A percentile compares a stretch with the other conserved stretches of the same genome.
phyloP scores from a whole-genome alignment of 2,888 invertebrate genomes.

The Eumacrocentrus americanus region DNA sequence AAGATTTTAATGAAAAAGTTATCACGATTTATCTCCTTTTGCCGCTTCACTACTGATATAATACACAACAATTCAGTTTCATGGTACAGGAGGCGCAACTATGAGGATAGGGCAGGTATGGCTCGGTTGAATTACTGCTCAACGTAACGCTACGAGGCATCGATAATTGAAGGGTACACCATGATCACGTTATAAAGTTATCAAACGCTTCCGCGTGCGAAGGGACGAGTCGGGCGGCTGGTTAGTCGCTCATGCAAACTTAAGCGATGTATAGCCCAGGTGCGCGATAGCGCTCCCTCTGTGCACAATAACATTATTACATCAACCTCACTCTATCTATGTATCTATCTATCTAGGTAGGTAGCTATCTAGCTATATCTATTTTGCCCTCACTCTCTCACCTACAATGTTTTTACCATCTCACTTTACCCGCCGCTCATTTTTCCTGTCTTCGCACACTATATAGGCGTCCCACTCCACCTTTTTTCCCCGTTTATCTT shows the following conservation, averaged over 20 bases:
- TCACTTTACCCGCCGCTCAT: too few species aligned
- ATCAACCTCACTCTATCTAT: too few species aligned
- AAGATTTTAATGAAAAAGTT: too few species aligned
- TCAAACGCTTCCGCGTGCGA: conserved; percentile 17
- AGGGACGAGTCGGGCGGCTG: neutral
- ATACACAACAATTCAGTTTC: neutral
- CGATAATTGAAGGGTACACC: conserved; percentile 22
- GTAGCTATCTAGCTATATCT: neutral
- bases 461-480: neutral
- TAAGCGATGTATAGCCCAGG: conserved; percentile 8
- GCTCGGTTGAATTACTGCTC: neutral
- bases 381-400: neutral
- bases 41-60: too few species aligned
- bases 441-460: neutral
- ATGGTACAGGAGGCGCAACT: too few species aligned
- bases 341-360: too few species aligned
- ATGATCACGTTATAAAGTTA: conserved; percentile 19
- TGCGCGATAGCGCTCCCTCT: neutral
- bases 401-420: too few species aligned
- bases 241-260: conserved; percentile 21
- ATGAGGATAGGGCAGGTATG: too few species aligned
- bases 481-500: neutral
- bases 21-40: too few species aligned
- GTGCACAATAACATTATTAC: conserved; percentile 13
- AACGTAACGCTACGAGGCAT: conserved; percentile 5